These are phyloP conservation scores for Chorisops tibialis DNA, from an alignment of 2,888 invertebrate species.

Conservation along the genomic window DNA sequence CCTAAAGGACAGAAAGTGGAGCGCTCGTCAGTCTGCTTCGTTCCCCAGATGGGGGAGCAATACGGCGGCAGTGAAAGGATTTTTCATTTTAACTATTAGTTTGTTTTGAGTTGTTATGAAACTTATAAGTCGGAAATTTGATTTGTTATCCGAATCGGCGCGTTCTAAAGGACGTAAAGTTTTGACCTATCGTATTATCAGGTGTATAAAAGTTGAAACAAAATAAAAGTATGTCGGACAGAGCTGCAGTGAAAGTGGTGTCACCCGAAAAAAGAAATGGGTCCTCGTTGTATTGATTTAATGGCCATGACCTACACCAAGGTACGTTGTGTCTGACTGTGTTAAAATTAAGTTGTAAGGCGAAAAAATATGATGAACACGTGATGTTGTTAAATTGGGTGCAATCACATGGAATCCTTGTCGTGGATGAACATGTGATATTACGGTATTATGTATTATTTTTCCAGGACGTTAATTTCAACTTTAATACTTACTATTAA, in stretches of 20 bases:
- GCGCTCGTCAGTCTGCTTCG: slow-evolving; percentile 19
- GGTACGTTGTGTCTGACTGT: slow-evolving; percentile 13
- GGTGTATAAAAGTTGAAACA: too few relatives aligned
- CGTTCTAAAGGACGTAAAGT: too few relatives aligned
- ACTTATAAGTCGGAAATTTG: too few relatives aligned
- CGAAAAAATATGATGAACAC: background rate
- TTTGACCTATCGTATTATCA: too few relatives aligned
- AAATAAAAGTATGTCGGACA: too few relatives aligned
- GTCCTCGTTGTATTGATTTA: slow-evolving; percentile 8
- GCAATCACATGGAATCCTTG: slow-evolving; percentile 3
- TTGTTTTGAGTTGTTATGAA: background rate
- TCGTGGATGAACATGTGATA: too few relatives aligned
- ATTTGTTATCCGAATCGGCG: too few relatives aligned
- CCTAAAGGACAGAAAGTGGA: background rate
- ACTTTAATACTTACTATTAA: too few relatives aligned
- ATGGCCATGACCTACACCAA: slow-evolving; percentile 19
- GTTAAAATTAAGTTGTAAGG: background rate
- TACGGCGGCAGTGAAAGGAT: background rate
- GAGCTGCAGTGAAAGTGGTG: too few relatives aligned
- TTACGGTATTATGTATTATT: too few relatives aligned
- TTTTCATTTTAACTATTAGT: background rate
- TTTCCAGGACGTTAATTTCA: too few relatives aligned
- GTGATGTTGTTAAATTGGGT: background rate
- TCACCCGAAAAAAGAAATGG: background rate
- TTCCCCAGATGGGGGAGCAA: slow-evolving; percentile 26